Evolutionary conservation across 2,113 vertebrate species (phyloP).

Genomic region (Crotophaga sulcirostris): DNA sequence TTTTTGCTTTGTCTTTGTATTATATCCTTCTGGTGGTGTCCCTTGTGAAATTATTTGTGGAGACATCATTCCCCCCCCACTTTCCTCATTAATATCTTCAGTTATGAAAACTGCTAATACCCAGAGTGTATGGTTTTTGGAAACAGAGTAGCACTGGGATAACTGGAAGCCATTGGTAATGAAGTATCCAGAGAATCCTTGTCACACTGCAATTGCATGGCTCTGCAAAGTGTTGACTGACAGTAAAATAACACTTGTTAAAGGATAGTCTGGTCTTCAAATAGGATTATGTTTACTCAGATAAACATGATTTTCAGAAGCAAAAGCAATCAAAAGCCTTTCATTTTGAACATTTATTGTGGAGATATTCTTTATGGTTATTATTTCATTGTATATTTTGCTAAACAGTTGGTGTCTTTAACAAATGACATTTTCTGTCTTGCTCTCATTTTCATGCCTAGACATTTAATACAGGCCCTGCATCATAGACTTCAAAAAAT

Average conservation of each 20-base stretch:
- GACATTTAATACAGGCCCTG: neutral
- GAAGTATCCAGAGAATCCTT: neutral
- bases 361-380: neutral
- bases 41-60: neutral
- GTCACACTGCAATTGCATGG: neutral
- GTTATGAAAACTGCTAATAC: neutral
- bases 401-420: conserved; percentile 3
- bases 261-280: neutral
- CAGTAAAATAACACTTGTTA: conserved; percentile 16
- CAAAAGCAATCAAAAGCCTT: conserved; percentile 2
- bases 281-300: conserved; percentile 30
- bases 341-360: conserved; percentile 16
- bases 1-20: neutral
- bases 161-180: neutral
- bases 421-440: neutral
- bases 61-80: neutral
- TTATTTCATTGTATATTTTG: neutral
- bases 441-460: neutral
- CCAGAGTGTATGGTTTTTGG: neutral
- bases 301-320: conserved; percentile 35
- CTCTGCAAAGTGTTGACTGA: conserved; percentile 1
- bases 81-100: neutral
- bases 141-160: neutral
- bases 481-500: neutral
- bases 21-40: neutral